phyloP scores from a whole-genome alignment of 1,140 invertebrate genomes.

The Lasaia peninsularis region DNA sequence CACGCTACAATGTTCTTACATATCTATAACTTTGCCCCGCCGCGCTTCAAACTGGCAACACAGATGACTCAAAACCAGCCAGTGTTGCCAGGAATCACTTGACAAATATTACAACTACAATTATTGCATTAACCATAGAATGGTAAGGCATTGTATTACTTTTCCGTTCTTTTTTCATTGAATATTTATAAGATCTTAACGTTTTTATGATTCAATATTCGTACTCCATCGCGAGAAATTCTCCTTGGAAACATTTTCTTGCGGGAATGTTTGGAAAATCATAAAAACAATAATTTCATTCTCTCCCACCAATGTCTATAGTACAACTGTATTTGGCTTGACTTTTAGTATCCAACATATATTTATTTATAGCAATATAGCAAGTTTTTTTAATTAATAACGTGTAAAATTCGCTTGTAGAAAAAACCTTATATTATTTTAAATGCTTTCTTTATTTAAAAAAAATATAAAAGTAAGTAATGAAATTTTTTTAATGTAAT shows the following conservation, averaged over 20 bases:
- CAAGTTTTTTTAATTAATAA: neutral
- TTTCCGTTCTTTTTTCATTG: slow-evolving; percentile 3
- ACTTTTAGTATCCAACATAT: neutral
- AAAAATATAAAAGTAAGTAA: no score
- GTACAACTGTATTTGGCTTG: slow-evolving; percentile 3
- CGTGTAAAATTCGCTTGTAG: no score
- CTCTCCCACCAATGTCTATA: neutral
- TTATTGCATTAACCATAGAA: slow-evolving; percentile 7
- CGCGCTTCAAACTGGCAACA: slow-evolving; percentile 28
- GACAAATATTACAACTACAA: slow-evolving; percentile 6
- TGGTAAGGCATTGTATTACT: slow-evolving; percentile 11
- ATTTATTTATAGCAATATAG: slow-evolving; percentile 4
- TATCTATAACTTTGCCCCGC: slow-evolving; percentile 38
- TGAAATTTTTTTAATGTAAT: no score
- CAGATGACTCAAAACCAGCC: neutral
- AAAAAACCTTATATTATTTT: no score
- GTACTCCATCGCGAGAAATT: neutral
- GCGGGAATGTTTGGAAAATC: neutral
- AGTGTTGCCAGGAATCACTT: neutral
- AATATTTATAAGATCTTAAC: neutral
- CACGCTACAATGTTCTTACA: slow-evolving; percentile 28
- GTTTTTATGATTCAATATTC: slow-evolving; percentile 7
- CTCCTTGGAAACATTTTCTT: neutral
- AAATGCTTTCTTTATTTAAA: no score
- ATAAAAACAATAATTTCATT: neutral